A percentile compares a stretch with the other conserved stretches of the same genome.
These are phyloP conservation scores for Psophia crepitans DNA, from an alignment of 2,113 vertebrate species.

Conservation along the genomic window DNA sequence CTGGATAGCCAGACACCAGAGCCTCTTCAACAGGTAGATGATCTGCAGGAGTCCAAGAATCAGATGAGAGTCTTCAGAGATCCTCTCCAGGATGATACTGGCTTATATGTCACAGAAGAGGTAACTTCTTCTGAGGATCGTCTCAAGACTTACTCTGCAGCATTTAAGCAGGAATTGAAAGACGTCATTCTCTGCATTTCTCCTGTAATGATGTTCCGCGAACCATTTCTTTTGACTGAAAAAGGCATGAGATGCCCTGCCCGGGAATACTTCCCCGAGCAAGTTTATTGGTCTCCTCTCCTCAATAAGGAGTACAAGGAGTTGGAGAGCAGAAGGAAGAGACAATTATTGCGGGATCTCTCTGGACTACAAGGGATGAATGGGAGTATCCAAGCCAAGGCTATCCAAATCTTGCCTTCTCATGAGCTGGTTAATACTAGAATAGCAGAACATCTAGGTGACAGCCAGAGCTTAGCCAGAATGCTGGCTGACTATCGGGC, in stretches of 20 bases:
- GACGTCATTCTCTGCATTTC: slow-evolving; percentile 95
- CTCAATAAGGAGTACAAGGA: slow-evolving; percentile 93
- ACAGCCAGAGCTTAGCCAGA: slow-evolving; percentile 83
- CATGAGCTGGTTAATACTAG: slow-evolving; percentile 86
- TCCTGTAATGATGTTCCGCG: slow-evolving; percentile 88
- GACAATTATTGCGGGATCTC: slow-evolving; percentile 87
- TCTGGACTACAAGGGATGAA: slow-evolving; percentile 79
- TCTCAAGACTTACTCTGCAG: slow-evolving; percentile 85
- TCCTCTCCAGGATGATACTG: slow-evolving; percentile 94
- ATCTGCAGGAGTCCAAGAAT: slow-evolving; percentile 72
- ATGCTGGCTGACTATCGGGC: slow-evolving; percentile 95
- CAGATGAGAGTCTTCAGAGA: slow-evolving; percentile 87
- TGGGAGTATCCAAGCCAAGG: slow-evolving; percentile 74
- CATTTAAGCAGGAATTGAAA: slow-evolving; percentile 94
- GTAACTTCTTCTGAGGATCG: slow-evolving; percentile 89
- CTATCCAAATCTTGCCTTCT: slow-evolving; percentile 83
- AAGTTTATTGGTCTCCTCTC: slow-evolving; percentile 92
- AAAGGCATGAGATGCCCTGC: slow-evolving; percentile 90
- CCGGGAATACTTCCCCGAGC: slow-evolving; percentile 93
- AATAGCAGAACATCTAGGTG: slow-evolving; percentile 84
- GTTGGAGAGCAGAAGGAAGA: slow-evolving; percentile 88
- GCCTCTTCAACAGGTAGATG: slow-evolving; percentile 44
- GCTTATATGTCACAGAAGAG: slow-evolving; percentile 87
- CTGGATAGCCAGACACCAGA: slow-evolving; percentile 36
- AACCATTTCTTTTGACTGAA: slow-evolving; percentile 88